These are phyloP conservation scores for Bilobella aurantiaca DNA, from an alignment of 1,140 invertebrate species.

Conservation along the genomic window DNA sequence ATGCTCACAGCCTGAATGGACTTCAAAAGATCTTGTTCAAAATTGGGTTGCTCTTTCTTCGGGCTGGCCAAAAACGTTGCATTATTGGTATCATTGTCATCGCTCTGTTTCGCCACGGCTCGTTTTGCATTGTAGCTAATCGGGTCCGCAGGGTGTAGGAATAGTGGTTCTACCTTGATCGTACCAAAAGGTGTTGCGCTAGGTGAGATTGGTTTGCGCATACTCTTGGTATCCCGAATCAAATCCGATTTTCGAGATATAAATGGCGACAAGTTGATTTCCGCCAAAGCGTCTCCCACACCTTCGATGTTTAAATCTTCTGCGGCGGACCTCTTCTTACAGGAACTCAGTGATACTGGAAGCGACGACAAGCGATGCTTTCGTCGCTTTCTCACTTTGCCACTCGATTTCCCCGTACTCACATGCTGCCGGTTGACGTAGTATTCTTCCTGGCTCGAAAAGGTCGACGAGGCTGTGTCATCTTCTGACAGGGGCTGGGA, in stretches of 20 bases:
- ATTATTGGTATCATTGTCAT: background rate
- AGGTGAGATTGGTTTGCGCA: background rate
- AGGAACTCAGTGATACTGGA: background rate
- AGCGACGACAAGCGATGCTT: background rate
- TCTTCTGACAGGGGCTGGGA: background rate
- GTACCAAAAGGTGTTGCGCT: background rate
- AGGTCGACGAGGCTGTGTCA: background rate
- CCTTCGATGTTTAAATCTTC: conserved; percentile 17
- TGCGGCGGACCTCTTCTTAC: background rate
- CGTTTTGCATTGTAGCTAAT: too few relatives aligned
- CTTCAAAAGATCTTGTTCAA: conserved; percentile 31
- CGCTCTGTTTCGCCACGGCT: background rate
- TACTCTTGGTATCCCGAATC: background rate
- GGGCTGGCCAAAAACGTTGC: background rate
- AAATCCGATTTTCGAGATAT: conserved; percentile 11
- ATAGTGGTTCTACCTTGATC: too few relatives aligned
- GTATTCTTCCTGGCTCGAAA: background rate
- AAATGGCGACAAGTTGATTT: conserved; percentile 23
- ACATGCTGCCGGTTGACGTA: background rate
- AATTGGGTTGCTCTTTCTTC: background rate
- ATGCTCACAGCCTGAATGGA: conserved; percentile 30
- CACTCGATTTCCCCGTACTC: background rate
- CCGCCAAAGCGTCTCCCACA: conserved; percentile 23
- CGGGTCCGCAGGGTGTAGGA: too few relatives aligned
- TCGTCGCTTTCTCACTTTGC: background rate